Evolutionary conservation across 23 tunicate genomes (phyloP), one percentile per base, ranked within the genome.

Genomic region (Styela clava): DNA sequence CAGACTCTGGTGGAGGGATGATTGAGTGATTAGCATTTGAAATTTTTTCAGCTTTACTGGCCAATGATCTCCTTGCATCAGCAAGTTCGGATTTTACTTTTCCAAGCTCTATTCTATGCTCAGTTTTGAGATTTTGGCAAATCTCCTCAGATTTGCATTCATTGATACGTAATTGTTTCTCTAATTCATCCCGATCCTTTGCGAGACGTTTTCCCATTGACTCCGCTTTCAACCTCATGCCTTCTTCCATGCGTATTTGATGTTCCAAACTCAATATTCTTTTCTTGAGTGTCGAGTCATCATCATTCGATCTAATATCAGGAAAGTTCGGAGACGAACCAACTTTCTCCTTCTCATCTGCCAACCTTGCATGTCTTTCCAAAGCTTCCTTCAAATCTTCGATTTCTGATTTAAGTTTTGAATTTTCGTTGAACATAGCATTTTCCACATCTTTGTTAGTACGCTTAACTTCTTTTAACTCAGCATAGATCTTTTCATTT

Each of bases 381-480:
- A 84, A 74, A 24, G 79, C 85, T 79, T 89, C 94, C 63, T 73
- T 79, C 69, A 89, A 74, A 62, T 64, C 62, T 23, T 88, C 94
- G 30, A 89, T 62, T 79, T 84, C 81, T n/a, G 67, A 64, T 74
- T 84, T 84, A 23, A 89, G 32, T 64, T 52, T 84, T 25, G 84
- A 64, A 52, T 89, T 89, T 79, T 89, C 94, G 16, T 84, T 73
- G 63, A 31, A 89, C 94, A 89, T 89, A 2, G 94, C 94, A 32
- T 64, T 64, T 79, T 89, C 94, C 64, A 78, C 79, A 61, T 89
- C 94, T 31, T 86, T 81, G 35, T 79, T 87, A 9, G 74, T 7
- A 1, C 56, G 34, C 34, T 89, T 84, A 52, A 73, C 26, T 84
- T 89, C 74, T 24, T 87, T 74, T 16, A 89, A n/a, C 22, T 89